These are phyloP conservation scores for Drosophila dunni DNA, from an alignment of 1,140 invertebrate genomes.

Conservation along the genomic window DNA sequence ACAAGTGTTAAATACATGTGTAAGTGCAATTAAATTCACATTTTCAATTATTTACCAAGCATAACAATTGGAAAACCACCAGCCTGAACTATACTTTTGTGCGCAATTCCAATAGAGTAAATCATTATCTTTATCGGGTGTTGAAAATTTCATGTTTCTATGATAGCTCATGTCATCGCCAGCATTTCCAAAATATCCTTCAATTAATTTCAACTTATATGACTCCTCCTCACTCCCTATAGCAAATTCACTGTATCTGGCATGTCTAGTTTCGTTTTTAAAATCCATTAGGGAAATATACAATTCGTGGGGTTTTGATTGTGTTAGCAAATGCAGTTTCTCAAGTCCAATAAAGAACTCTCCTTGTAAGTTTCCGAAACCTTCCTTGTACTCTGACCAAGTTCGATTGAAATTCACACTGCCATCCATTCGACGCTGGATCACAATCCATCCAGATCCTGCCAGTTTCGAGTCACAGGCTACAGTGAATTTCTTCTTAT, in stretches of 20 bases:
- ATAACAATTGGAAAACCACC: constrained; percentile 86
- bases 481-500: neutral
- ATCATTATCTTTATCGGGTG: constrained; percentile 89
- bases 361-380: neutral
- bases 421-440: constrained; percentile 4
- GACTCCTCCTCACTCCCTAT: constrained; percentile 85
- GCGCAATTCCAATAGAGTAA: constrained; percentile 87
- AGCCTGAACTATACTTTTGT: constrained; percentile 86
- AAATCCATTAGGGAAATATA: constrained; percentile 5
- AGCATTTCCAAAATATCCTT: constrained; percentile 87
- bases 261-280: constrained; percentile 7
- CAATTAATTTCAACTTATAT: constrained; percentile 87
- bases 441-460: neutral
- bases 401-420: constrained; percentile 4
- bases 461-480: neutral
- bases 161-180: constrained; percentile 88
- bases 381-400: constrained; percentile 3
- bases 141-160: constrained; percentile 89
- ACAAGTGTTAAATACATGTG: neutral
- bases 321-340: constrained; percentile 19
- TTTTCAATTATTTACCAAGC: constrained; percentile 15
- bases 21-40: neutral
- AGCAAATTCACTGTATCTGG: constrained; percentile 22
- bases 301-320: constrained; percentile 19
- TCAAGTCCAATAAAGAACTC: constrained; percentile 32